Conservation (phyloP, 2,113 vertebrate genomes). For the Gopherus evgoodei region DNA sequence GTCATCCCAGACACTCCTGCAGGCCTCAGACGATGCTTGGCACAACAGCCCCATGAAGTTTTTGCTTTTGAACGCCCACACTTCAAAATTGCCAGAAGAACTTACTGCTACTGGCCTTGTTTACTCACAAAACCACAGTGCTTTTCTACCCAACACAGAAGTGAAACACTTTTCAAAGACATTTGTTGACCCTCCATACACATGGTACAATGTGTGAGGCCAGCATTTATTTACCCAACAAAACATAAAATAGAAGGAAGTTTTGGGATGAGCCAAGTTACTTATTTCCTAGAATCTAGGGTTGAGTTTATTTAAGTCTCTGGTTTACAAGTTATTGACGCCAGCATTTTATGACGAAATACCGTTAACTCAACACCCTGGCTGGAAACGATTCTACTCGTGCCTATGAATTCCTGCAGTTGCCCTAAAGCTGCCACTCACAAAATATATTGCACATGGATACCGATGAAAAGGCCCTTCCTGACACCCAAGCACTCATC, state of each 20-base stretch:
- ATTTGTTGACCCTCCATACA: constrained; percentile 19
- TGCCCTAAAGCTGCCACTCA: neutral
- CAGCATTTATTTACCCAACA: constrained; percentile 39
- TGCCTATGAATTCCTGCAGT: neutral
- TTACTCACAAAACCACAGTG: neutral
- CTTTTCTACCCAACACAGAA: neutral
- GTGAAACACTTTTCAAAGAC: neutral
- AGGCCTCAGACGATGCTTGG: neutral
- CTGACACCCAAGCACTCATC: neutral
- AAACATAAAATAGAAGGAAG: neutral
- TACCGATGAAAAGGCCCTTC: neutral
- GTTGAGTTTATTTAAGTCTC: constrained; percentile 41
- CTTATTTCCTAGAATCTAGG: constrained; percentile 47
- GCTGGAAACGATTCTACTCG: neutral
- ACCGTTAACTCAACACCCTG: neutral
- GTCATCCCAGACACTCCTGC: neutral
- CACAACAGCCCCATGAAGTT: accelerated
- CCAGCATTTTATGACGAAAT: neutral
- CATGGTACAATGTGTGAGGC: neutral
- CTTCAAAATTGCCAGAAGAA: neutral
- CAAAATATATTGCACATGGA: neutral
- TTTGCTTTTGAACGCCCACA: neutral
- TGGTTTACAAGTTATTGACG: constrained; percentile 8
- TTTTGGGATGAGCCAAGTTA: neutral
- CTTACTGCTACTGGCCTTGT: neutral